phyloP scores from a whole-genome alignment of 2,113 vertebrate genomes.

The Cyprichromis sp. region DNA sequence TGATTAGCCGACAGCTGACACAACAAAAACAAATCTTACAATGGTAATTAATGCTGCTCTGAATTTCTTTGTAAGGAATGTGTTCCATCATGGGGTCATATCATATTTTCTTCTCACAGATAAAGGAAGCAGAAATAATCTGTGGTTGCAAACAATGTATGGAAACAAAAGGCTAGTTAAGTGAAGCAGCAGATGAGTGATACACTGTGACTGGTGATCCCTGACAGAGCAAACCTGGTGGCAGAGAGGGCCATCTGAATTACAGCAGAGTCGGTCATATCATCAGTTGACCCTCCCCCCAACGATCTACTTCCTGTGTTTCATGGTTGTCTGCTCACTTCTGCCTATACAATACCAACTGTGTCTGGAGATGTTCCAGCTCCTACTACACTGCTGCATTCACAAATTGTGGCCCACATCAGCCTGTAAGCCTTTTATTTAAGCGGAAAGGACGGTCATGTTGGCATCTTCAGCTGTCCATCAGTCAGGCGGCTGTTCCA shows the following conservation, averaged over 20 bases:
- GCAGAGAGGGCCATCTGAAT: conserved; percentile 3
- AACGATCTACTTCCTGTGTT: conserved; percentile 56
- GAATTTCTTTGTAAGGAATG: neutral
- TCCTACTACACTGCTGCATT: neutral
- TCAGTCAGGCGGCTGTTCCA: neutral
- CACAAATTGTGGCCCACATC: neutral
- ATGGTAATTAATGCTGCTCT: neutral
- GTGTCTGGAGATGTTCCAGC: conserved; percentile 60
- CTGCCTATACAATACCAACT: conserved; percentile 57
- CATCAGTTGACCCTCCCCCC: conserved; percentile 48
- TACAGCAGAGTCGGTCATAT: neutral
- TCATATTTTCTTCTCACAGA: neutral
- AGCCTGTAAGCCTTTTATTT: neutral
- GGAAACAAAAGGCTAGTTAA: conserved; percentile 1
- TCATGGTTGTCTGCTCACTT: conserved; percentile 52
- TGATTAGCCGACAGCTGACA: conserved; percentile 43
- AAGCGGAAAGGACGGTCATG: neutral
- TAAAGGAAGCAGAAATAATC: conserved; percentile 7
- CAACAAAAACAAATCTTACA: conserved; percentile 37
- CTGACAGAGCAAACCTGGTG: conserved; percentile 8
- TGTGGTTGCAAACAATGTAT: neutral
- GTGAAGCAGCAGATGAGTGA: neutral
- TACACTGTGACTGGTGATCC: conserved; percentile 38
- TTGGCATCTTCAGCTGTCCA: neutral
- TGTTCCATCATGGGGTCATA: neutral